phyloP scores from a whole-genome alignment of 2,113 vertebrate genomes.

The Leuciscus idus region DNA sequence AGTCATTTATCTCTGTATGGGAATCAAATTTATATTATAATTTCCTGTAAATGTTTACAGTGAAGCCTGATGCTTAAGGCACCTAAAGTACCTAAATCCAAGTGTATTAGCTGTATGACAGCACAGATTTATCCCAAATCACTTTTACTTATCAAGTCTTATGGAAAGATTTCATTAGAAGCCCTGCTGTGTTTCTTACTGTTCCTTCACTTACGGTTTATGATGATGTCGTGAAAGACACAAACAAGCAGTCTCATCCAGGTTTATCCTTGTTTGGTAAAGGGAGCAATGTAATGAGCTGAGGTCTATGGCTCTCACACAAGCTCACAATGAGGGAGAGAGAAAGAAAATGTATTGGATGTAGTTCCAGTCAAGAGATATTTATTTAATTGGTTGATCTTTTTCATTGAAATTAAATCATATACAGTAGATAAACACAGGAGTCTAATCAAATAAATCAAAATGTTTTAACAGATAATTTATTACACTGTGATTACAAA shows the following conservation, averaged over 20 bases:
- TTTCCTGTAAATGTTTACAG: slow-evolving; percentile 38
- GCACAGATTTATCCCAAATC: background rate
- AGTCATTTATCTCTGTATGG: background rate
- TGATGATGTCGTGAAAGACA: background rate
- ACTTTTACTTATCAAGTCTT: background rate
- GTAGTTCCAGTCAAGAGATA: background rate
- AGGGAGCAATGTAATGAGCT: background rate
- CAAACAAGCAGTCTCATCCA: background rate
- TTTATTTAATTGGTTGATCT: background rate
- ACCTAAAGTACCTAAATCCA: background rate
- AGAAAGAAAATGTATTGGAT: background rate
- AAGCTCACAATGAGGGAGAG: background rate
- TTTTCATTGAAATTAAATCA: background rate
- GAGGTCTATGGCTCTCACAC: background rate
- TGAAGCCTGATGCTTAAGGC: background rate
- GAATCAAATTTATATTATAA: background rate
- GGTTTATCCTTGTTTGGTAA: background rate
- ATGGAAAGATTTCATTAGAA: background rate
- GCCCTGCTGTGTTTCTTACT: background rate
- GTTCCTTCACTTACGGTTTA: background rate
- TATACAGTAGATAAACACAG: slow-evolving; percentile 28
- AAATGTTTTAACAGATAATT: background rate
- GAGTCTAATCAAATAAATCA: slow-evolving; percentile 18
- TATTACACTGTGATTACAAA: background rate
- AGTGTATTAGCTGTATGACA: slow-evolving; percentile 1